Evolutionary conservation across 1,140 invertebrate genomes (phyloP).

Genomic region (Protaetia brevitarsis): DNA sequence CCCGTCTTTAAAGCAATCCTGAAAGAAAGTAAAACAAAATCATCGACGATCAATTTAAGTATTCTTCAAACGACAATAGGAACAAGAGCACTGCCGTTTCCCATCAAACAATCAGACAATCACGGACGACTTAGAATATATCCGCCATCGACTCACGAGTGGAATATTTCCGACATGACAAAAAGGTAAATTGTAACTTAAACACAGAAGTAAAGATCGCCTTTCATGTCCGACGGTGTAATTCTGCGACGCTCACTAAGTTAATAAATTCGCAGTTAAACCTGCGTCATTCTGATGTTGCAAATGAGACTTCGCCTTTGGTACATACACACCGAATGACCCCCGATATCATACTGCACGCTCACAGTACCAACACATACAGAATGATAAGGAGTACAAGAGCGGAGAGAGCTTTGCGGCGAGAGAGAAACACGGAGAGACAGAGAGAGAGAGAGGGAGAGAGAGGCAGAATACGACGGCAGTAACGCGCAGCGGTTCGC

Average conservation of each 20-base stretch:
- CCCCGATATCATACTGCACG: slow-evolving; percentile 3
- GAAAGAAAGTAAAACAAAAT: too few relatives aligned
- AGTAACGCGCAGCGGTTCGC: slow-evolving; percentile 20
- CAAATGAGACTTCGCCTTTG: neutral
- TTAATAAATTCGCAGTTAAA: slow-evolving; percentile 10
- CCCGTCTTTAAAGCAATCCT: too few relatives aligned
- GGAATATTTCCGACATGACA: neutral
- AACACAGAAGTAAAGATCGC: neutral
- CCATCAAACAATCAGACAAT: too few relatives aligned
- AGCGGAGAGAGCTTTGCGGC: too few relatives aligned
- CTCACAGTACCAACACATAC: slow-evolving; percentile 11
- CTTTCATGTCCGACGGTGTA: neutral
- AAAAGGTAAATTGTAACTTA: neutral
- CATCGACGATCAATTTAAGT: too few relatives aligned
- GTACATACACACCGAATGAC: slow-evolving; percentile 1
- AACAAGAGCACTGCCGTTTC: too few relatives aligned
- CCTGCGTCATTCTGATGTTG: slow-evolving; percentile 1
- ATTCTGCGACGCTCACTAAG: neutral
- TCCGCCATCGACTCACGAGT: neutral
- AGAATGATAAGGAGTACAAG: too few relatives aligned
- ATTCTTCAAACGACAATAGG: too few relatives aligned
- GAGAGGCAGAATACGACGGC: slow-evolving; percentile 5
- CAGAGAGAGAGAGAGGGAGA: slow-evolving; percentile 1
- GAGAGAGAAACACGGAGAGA: too few relatives aligned
- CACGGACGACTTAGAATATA: too few relatives aligned